Percentiles rank a stretch among this genome's conserved stretches.
These are phyloP conservation scores for Drosophila subpulchrella DNA, from an alignment of 1,140 invertebrate genomes.

Conservation along the genomic window DNA sequence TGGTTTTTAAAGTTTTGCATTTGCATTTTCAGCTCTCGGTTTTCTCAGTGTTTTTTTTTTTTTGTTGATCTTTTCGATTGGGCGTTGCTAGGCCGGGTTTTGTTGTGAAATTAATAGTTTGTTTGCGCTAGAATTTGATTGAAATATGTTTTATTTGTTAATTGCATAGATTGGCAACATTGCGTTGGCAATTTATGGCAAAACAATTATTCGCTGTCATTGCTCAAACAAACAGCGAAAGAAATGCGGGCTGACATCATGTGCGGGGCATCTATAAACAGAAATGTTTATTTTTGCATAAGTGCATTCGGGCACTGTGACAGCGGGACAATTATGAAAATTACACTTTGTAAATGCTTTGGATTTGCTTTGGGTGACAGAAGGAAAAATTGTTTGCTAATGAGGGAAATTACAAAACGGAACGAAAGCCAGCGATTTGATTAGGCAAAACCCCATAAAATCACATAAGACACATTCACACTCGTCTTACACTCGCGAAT, in stretches of 20 bases:
- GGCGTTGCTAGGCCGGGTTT: slow-evolving; percentile 34
- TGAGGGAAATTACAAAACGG: slow-evolving; percentile 58
- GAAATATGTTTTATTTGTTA: slow-evolving; percentile 62
- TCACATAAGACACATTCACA: slow-evolving; percentile 69
- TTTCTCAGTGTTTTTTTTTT: slow-evolving; percentile 24
- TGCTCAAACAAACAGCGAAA: slow-evolving; percentile 27
- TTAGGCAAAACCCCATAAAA: slow-evolving; percentile 58
- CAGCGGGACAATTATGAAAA: slow-evolving; percentile 64
- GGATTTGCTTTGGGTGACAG: slow-evolving; percentile 27
- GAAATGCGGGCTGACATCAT: slow-evolving; percentile 54
- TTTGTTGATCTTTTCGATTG: slow-evolving; percentile 29
- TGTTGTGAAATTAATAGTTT: slow-evolving; percentile 52
- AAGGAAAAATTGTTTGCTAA: slow-evolving; percentile 56
- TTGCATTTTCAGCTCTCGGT: slow-evolving; percentile 6
- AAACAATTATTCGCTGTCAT: slow-evolving; percentile 66
- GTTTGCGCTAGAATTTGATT: slow-evolving; percentile 59
- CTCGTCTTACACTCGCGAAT: slow-evolving; percentile 41
- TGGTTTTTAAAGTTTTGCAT: not conserved
- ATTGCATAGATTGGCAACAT: slow-evolving; percentile 29
- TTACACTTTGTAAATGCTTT: slow-evolving; percentile 35
- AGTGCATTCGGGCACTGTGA: not conserved
- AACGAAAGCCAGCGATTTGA: slow-evolving; percentile 56
- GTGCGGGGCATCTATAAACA: slow-evolving; percentile 27
- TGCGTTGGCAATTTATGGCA: slow-evolving; percentile 50
- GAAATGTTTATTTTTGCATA: slow-evolving; percentile 42